Conservation (phyloP, 1,140 invertebrate genomes). For the Eumeta japonica region DNA sequence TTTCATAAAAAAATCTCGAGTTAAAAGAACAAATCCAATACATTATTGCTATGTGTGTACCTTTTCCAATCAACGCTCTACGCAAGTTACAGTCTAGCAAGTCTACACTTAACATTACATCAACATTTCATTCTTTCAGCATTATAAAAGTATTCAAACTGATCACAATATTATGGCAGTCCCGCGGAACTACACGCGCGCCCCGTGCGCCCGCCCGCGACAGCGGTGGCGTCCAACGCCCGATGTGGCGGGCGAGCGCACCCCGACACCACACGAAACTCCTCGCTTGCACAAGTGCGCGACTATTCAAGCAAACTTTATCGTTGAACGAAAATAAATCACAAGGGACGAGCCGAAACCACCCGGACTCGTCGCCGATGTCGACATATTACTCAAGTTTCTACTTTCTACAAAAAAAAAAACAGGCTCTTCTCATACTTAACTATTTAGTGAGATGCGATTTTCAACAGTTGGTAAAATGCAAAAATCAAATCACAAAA, state of each 20-base stretch:
- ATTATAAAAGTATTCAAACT: constrained; percentile 58
- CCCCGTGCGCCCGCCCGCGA: no score
- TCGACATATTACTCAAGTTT: constrained; percentile 47
- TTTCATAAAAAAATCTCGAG: constrained; percentile 40
- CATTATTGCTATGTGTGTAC: constrained; percentile 10
- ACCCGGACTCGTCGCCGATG: no score
- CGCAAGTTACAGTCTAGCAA: constrained; percentile 50
- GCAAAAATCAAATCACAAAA: constrained; percentile 51
- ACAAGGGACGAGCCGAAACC: no score
- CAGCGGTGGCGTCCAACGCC: neutral
- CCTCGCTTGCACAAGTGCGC: no score
- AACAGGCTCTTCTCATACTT: constrained; percentile 35
- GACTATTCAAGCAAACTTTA: no score
- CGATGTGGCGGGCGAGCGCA: neutral
- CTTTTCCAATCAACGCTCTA: constrained; percentile 45
- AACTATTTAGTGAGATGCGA: constrained; percentile 52
- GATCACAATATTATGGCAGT: constrained; percentile 55
- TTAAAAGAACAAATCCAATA: constrained; percentile 23
- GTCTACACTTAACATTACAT: constrained; percentile 53
- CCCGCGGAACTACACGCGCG: constrained; percentile 53
- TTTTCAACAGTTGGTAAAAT: constrained; percentile 47
- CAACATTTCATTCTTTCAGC: constrained; percentile 48
- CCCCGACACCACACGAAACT: neutral
- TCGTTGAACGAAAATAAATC: no score
- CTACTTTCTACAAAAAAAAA: constrained; percentile 7